A percentile compares a stretch with the other conserved stretches of the same genome.
Evolutionary conservation across 2,113 vertebrate species (phyloP).

Genomic region (Mus pahari): DNA sequence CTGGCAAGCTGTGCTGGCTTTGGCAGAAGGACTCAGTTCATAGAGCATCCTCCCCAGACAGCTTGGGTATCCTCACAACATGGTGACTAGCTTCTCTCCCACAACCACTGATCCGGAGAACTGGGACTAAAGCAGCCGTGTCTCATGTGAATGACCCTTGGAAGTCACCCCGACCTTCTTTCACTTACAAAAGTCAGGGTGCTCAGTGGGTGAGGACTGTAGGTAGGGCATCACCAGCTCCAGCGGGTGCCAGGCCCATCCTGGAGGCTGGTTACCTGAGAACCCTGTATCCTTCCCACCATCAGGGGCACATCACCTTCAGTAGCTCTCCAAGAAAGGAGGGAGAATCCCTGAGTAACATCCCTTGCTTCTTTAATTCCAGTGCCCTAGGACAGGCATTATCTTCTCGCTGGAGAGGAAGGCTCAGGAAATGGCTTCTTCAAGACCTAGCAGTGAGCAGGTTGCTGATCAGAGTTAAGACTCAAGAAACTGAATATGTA

Average conservation of each 20-base stretch:
- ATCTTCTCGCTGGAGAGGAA: not conserved
- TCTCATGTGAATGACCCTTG: fast-evolving
- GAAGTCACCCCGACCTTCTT: not conserved
- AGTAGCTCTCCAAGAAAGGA: not conserved
- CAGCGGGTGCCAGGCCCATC: not conserved
- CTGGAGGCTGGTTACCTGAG: not conserved
- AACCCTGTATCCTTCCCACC: not conserved
- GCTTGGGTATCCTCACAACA: not conserved
- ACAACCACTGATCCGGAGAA: not conserved
- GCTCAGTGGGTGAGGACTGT: not conserved
- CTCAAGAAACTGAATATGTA: not conserved
- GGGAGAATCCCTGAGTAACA: not conserved
- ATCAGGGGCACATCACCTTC: not conserved
- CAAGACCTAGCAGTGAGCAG: not conserved
- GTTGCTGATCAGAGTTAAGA: not conserved
- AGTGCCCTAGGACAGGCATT: not conserved
- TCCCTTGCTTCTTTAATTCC: not conserved
- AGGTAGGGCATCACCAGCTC: no score
- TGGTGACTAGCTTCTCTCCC: not conserved
- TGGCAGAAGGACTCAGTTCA: not conserved
- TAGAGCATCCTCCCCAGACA: fast-evolving
- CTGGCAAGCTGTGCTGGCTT: not conserved
- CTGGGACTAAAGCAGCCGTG: not conserved
- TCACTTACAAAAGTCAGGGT: not conserved
- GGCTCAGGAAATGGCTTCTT: not conserved